A percentile compares a stretch with the other conserved stretches of the same genome.
Evolutionary conservation across 2,888 invertebrate species (phyloP).

Genomic region (Zele albiditarsus): DNA sequence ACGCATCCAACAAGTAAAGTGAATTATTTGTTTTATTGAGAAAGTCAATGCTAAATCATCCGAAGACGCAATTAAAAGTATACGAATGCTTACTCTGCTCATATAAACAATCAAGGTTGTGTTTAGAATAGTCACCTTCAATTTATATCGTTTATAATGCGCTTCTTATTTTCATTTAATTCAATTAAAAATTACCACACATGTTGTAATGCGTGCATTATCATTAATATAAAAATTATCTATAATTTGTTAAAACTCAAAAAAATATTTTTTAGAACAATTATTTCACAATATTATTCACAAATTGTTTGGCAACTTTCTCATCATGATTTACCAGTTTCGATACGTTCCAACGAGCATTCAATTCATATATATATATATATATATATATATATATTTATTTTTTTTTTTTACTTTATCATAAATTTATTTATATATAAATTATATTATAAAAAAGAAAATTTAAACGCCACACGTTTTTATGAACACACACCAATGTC

Average conservation of each 20-base stretch:
- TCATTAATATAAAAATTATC: not conserved
- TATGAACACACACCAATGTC: not conserved
- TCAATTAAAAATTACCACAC: not conserved
- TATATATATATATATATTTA: not conserved
- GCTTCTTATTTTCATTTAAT: constrained; percentile 23
- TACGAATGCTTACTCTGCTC: constrained; percentile 17
- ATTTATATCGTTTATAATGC: constrained; percentile 8
- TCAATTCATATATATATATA: not conserved
- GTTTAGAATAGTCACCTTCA: constrained; percentile 29
- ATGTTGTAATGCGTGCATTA: not conserved
- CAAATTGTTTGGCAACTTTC: not conserved
- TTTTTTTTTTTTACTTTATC: too few relatives aligned
- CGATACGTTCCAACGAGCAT: constrained; percentile 36
- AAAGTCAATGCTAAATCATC: constrained; percentile 33
- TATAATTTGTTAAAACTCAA: not conserved
- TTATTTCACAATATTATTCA: constrained; percentile 11
- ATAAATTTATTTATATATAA: not conserved
- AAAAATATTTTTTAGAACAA: not conserved
- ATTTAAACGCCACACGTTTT: constrained; percentile 11
- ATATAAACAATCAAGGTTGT: constrained; percentile 17
- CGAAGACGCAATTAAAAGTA: constrained; percentile 28
- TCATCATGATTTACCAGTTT: constrained; percentile 20
- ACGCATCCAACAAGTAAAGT: constrained; percentile 35
- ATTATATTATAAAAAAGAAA: constrained; percentile 6
- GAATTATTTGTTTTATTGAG: constrained; percentile 32